A percentile compares a stretch with the other conserved stretches of the same genome.
phyloP scores from a whole-genome alignment of 2,888 invertebrate genomes.

The Eupithecia pulchellata region DNA sequence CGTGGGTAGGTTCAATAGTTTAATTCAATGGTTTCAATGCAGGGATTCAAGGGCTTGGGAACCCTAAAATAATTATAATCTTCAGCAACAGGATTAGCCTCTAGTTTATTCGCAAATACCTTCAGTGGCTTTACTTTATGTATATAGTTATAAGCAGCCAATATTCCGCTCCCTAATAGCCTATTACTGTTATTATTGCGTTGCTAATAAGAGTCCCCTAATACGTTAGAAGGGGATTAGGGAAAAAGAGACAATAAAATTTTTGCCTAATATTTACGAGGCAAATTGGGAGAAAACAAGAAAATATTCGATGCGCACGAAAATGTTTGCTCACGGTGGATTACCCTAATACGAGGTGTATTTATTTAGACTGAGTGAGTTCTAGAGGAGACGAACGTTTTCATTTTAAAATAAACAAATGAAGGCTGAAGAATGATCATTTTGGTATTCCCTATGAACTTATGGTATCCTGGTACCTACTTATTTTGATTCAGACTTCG shows the following conservation, averaged over 20 bases:
- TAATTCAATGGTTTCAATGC: too few relatives aligned
- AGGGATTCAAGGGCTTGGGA: neutral
- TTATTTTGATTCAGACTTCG: too few relatives aligned
- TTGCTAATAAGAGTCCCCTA: conserved; percentile 37
- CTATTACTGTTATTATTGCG: conserved; percentile 43
- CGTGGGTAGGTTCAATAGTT: neutral
- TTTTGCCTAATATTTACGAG: conserved; percentile 40
- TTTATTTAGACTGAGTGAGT: conserved; percentile 15
- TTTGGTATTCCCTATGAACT: too few relatives aligned
- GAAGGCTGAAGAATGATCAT: neutral
- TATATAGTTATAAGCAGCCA: conserved; percentile 30
- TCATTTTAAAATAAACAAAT: conserved; percentile 13
- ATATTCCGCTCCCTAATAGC: conserved; percentile 39
- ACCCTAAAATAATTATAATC: conserved; percentile 1
- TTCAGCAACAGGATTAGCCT: neutral
- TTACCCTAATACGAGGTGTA: conserved; percentile 21
- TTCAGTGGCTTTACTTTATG: conserved; percentile 25
- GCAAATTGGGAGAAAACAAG: conserved; percentile 35
- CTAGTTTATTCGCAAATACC: neutral
- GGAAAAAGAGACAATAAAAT: conserved; percentile 39
- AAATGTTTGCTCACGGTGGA: conserved; percentile 27
- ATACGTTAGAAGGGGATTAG: conserved; percentile 39
- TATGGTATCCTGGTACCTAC: too few relatives aligned
- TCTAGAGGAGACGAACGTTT: conserved; percentile 5
- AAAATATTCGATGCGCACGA: conserved; percentile 24